phyloP scores from a whole-genome alignment of 2,113 vertebrate genomes.

The Siphamia tubifer region DNA sequence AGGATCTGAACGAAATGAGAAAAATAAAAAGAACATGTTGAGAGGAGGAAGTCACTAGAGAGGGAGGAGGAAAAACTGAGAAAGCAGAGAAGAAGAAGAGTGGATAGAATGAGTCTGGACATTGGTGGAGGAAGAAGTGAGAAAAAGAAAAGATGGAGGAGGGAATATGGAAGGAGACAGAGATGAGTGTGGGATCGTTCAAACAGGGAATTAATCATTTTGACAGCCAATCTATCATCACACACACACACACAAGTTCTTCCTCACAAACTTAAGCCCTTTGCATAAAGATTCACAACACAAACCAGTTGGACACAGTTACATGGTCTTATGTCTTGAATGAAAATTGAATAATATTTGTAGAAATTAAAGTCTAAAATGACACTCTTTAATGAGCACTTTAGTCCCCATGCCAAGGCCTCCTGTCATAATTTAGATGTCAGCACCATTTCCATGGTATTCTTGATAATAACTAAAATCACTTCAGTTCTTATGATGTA shows the following conservation, averaged over 20 bases:
- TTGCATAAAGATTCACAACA: not conserved
- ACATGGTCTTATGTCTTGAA: too few relatives aligned
- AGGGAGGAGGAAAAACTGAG: not conserved
- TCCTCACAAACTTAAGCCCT: not conserved
- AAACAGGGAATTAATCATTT: constrained; percentile 54
- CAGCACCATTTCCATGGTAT: too few relatives aligned
- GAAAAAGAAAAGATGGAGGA: constrained; percentile 4
- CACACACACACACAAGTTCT: constrained; percentile 3
- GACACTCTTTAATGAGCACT: too few relatives aligned
- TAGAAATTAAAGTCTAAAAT: too few relatives aligned
- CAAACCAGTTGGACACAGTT: not conserved
- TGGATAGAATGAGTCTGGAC: not conserved
- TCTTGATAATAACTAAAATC: too few relatives aligned
- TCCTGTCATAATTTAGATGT: too few relatives aligned
- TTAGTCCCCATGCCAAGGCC: too few relatives aligned
- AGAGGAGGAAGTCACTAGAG: not conserved
- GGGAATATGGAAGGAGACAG: constrained; percentile 30
- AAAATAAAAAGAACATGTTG: not conserved
- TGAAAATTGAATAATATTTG: too few relatives aligned
- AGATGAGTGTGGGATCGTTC: constrained; percentile 34
- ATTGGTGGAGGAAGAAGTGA: not conserved
- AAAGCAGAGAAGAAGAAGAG: not conserved
- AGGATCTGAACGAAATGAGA: not conserved
- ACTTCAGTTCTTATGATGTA: too few relatives aligned
- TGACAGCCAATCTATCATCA: constrained; percentile 34